Evolutionary conservation across 2,888 invertebrate genomes (phyloP), one percentile per base, ranked within the genome.

Genomic region (Lagria hirta): DNA sequence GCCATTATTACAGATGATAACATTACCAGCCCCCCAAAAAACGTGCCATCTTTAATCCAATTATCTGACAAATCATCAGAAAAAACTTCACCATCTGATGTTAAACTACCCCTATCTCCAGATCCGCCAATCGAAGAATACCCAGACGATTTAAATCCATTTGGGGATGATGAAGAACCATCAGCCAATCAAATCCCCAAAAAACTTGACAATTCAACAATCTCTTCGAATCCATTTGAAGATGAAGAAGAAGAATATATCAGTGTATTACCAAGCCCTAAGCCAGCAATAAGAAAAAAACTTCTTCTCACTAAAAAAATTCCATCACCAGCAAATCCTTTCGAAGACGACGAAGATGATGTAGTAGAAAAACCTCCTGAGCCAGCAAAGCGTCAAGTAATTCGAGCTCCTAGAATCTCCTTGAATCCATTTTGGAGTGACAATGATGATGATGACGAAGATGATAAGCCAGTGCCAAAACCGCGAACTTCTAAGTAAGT

Each of bases 111-210:
- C 8, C 18, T 4, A 11, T n/a, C 32, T 4, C 8, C 18, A 6
- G 4, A 20, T 4, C 24, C 21, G 7, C 3, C 2, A 16, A 29
- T 33, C 52, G 48, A 48, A 43, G 43, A 54, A 10, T 67, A 92
- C 73, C 92, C 92, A 0, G 81, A 81, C 51, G 81, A 86, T 62
- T 74, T 91, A 50, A 92, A 93, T 75, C 92, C 92, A 3, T 93
- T 93, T 72, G 83, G 79, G 18, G 84, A 84, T 54, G 86, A 86
- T 40, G 78, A 77, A 14, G 79, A 80, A 23, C 73, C 73, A 26
- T 73, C 48, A 27, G 22, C 4, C 6, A 22, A 24, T 4, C 11
- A 40, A 22, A 17, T 23, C 15, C 41, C 34, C 7, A 34, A 42
- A 18, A n/a, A 35, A 18, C 20, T 27, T 22, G 17, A 24, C 1